Percentiles rank a stretch among this genome's conserved stretches.
Conservation (phyloP, 2,797 vertebrate genomes). For the Lepus townsendii region DNA sequence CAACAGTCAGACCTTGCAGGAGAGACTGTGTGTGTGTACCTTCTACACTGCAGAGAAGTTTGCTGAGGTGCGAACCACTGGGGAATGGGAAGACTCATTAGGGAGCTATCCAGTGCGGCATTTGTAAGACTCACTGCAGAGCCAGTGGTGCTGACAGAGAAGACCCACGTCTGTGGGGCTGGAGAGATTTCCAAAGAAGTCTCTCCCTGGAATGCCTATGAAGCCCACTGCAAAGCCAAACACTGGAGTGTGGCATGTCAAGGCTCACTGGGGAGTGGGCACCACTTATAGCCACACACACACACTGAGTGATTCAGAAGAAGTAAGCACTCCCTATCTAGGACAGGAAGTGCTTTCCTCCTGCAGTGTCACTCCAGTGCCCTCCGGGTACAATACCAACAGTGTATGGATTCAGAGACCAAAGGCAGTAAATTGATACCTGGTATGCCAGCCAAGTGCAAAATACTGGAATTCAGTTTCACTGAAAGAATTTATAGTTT, state of each 20-base stretch:
- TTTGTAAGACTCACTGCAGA: background rate
- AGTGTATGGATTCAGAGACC: background rate
- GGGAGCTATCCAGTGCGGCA: background rate
- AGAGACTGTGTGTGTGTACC: background rate
- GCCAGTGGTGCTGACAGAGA: background rate
- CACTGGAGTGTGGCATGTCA: background rate
- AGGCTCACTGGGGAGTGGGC: background rate
- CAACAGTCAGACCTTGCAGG: background rate
- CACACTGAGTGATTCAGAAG: background rate
- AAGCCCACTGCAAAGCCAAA: background rate
- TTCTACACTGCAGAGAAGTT: background rate
- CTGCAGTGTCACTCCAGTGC: background rate
- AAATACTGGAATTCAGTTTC: constrained; percentile 15
- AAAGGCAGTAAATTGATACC: background rate
- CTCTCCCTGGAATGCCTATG: background rate
- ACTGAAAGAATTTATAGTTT: background rate
- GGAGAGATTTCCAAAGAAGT: background rate
- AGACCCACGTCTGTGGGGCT: background rate
- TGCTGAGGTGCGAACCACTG: background rate
- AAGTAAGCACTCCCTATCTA: background rate
- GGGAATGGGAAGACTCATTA: background rate
- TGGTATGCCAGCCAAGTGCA: background rate
- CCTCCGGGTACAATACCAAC: background rate
- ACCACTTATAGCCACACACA: background rate
- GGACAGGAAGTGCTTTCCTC: background rate